Percentiles rank a stretch among this genome's conserved stretches.
phyloP scores from a whole-genome alignment of 2,797 vertebrate genomes.

The Acrossocheilus wenchowensis region DNA sequence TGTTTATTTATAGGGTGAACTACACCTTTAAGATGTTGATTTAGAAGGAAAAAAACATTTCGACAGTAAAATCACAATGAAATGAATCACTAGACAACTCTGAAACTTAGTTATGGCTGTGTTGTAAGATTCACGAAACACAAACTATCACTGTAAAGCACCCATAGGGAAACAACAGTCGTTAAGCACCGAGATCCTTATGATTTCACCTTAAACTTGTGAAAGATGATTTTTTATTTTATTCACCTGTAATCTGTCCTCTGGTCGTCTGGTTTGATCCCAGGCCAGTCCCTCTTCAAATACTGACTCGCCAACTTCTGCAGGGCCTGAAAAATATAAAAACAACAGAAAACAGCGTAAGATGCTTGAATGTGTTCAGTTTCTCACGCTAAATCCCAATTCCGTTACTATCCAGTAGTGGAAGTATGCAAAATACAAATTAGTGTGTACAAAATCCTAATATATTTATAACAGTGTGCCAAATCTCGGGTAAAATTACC shows the following conservation, averaged over 20 bases:
- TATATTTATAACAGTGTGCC: not conserved
- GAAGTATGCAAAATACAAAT: not conserved
- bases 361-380: not conserved
- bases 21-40: not conserved
- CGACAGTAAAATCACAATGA: not conserved
- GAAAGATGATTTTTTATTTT: not conserved
- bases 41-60: not conserved
- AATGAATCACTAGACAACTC: not conserved
- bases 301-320: constrained; percentile 97
- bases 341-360: constrained; percentile 39
- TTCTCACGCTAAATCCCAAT: constrained; percentile 7
- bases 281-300: constrained; percentile 97
- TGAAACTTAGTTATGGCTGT: not conserved
- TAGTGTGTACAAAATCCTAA: not conserved
- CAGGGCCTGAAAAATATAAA: constrained; percentile 82
- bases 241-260: constrained; percentile 92
- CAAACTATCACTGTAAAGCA: not conserved
- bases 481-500: not conserved
- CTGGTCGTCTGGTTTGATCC: constrained; percentile 89
- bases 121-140: not conserved
- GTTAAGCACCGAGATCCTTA: not conserved
- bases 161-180: not conserved
- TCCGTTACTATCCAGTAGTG: not conserved
- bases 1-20: not conserved
- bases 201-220: not conserved